These are phyloP conservation scores for Gasterosteus aculeatus DNA, from an alignment of 2,113 vertebrate species.

Conservation along the genomic window DNA sequence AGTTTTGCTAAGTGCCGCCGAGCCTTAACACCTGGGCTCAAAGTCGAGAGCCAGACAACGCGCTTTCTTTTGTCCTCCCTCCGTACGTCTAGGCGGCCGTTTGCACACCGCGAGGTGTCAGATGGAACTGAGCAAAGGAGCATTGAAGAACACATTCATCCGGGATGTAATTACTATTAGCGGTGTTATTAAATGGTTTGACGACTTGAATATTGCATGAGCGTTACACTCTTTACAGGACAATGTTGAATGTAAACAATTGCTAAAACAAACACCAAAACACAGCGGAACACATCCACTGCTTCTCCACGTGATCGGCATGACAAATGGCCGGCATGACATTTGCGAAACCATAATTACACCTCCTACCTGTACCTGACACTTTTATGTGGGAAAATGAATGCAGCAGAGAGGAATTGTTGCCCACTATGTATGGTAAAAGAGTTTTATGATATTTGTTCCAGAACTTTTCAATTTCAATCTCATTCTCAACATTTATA, in stretches of 20 bases:
- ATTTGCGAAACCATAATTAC: constrained; percentile 69
- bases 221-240: constrained; percentile 27
- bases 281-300: not conserved
- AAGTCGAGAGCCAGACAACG: constrained; percentile 54
- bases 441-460: constrained; percentile 75
- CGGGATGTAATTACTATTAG: constrained; percentile 67
- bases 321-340: constrained; percentile 65
- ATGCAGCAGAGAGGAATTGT: constrained; percentile 51
- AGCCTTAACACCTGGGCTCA: constrained; percentile 44
- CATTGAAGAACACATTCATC: constrained; percentile 65
- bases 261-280: constrained; percentile 16
- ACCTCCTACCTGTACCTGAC: constrained; percentile 59
- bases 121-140: constrained; percentile 53
- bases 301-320: constrained; percentile 28
- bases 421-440: constrained; percentile 55
- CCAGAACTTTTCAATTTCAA: constrained; percentile 79
- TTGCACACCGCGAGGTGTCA: constrained; percentile 50
- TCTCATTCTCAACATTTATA: constrained; percentile 79
- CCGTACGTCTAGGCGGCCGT: constrained; percentile 53
- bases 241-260: not conserved
- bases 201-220: constrained; percentile 63
- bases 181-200: constrained; percentile 70
- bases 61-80: constrained; percentile 64
- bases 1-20: constrained; percentile 49
- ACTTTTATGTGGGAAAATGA: constrained; percentile 62